Evolutionary conservation across 2,797 vertebrate species (phyloP).

Genomic region (Gallinago solitaria): DNA sequence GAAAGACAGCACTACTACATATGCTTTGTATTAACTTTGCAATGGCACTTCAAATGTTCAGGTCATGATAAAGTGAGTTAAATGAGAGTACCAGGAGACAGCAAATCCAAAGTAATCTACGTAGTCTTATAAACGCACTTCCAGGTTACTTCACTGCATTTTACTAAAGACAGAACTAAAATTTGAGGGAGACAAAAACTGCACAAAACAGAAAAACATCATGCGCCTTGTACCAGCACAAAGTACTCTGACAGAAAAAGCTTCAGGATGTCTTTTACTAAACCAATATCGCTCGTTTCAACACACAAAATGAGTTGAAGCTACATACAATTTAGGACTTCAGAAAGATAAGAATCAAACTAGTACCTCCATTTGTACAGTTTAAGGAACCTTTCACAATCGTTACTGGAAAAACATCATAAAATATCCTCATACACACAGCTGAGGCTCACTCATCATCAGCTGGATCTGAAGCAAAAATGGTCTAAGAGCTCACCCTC

Average conservation of each 20-base stretch:
- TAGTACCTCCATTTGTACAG: neutral
- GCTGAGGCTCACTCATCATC: neutral
- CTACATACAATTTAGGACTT: neutral
- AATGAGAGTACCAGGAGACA: neutral
- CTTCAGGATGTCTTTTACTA: neutral
- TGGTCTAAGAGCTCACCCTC: slow-evolving; percentile 81
- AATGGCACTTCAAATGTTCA: neutral
- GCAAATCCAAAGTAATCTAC: neutral
- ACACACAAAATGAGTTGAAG: neutral
- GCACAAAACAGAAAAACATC: neutral
- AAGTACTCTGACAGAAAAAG: neutral
- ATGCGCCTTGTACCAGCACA: neutral
- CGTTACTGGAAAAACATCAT: neutral
- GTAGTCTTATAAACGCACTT: neutral
- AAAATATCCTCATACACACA: neutral
- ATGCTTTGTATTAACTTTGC: neutral
- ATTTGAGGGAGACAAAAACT: neutral
- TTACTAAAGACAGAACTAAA: neutral
- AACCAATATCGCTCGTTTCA: neutral
- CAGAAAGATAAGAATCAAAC: neutral
- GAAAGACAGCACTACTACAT: neutral
- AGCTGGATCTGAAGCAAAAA: neutral
- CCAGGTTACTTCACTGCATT: neutral
- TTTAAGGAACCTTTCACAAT: neutral
- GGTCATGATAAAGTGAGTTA: neutral